Conservation (phyloP, 2,113 vertebrate genomes). For the Cephalopholis sonnerati region DNA sequence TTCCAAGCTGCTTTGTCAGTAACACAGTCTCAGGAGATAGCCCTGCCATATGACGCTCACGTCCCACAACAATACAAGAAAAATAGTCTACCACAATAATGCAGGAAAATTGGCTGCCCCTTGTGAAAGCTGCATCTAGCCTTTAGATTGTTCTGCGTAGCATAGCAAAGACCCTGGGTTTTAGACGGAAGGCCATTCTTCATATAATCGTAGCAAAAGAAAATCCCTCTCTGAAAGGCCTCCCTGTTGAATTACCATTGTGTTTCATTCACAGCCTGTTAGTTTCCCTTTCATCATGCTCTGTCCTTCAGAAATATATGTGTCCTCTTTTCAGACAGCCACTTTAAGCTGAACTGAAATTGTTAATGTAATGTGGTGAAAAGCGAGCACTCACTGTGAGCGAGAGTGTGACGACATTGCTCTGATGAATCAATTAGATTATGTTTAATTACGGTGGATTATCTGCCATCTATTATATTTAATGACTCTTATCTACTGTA, state of each 20-base stretch:
- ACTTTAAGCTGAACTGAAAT: constrained; percentile 22
- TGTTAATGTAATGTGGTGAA: constrained; percentile 2
- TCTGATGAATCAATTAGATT: neutral
- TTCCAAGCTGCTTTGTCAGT: constrained; percentile 2
- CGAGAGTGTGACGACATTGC: constrained; percentile 1
- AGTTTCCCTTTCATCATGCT: constrained; percentile 26
- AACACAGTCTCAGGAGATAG: constrained; percentile 30
- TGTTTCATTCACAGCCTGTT: constrained; percentile 22
- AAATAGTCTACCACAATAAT: constrained; percentile 26
- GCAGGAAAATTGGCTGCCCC: constrained; percentile 22
- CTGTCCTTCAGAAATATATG: constrained; percentile 35
- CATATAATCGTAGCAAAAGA: constrained; percentile 43
- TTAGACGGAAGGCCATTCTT: constrained; percentile 29
- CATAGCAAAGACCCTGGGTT: constrained; percentile 32
- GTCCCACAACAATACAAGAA: constrained; percentile 44
- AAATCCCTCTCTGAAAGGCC: constrained; percentile 21
- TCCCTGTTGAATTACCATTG: constrained; percentile 28
- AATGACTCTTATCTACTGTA: neutral
- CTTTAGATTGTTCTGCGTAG: constrained; percentile 35
- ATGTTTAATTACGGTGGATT: neutral
- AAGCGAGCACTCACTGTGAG: neutral
- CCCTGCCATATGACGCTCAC: neutral
- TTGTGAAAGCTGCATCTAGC: constrained; percentile 25
- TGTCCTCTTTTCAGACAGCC: constrained; percentile 14
- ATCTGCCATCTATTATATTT: neutral